These are phyloP conservation scores for Tholera decimalis DNA, from an alignment of 2,888 invertebrate genomes.

Conservation along the genomic window DNA sequence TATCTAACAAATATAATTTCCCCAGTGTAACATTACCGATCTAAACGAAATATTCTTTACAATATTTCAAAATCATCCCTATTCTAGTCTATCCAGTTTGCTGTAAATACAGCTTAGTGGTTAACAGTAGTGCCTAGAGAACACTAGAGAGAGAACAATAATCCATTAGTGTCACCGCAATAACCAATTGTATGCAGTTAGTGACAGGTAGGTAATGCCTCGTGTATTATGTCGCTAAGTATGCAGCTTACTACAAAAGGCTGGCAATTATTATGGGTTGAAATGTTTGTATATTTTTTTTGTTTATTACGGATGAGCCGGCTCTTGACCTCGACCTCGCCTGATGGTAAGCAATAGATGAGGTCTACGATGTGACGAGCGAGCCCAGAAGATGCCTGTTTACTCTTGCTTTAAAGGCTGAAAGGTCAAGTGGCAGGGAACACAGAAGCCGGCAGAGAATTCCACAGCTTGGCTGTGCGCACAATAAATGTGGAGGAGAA, in stretches of 20 bases:
- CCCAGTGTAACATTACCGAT: not conserved
- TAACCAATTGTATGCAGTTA: slow-evolving; percentile 47
- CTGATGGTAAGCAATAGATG: no score
- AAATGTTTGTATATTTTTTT: slow-evolving; percentile 2
- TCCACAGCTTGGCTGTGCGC: no score
- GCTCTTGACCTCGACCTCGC: no score
- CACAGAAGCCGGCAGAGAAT: no score
- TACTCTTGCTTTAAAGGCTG: no score
- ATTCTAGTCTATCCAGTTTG: not conserved
- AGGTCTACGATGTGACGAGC: no score
- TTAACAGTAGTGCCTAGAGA: slow-evolving; percentile 1
- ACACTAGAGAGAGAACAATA: slow-evolving; percentile 35
- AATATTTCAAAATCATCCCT: not conserved
- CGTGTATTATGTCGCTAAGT: slow-evolving; percentile 32
- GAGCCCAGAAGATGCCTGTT: no score
- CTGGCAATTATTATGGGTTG: not conserved
- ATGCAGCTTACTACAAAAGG: slow-evolving; percentile 22
- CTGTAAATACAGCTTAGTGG: slow-evolving; percentile 2
- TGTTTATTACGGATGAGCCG: no score
- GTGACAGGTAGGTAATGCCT: slow-evolving; percentile 44
- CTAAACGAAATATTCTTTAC: not conserved
- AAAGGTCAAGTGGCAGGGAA: no score
- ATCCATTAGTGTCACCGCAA: slow-evolving; percentile 46
- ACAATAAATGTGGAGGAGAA: no score
- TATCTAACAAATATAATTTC: no score